These are phyloP conservation scores for Notothenia rossii DNA, from an alignment of 2,113 vertebrate genomes.

Conservation along the genomic window DNA sequence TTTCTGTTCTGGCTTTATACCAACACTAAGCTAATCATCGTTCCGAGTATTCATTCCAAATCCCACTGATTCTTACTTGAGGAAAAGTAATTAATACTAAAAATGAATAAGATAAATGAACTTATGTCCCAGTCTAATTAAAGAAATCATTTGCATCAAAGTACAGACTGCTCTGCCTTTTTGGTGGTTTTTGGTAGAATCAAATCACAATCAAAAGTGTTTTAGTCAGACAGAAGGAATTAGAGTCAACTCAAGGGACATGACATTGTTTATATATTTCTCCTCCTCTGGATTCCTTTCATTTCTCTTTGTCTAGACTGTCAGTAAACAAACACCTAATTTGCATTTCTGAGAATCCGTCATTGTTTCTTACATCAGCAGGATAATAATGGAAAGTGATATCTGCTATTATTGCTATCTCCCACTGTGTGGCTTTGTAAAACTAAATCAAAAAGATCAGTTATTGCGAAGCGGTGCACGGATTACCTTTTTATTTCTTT, in stretches of 20 bases:
- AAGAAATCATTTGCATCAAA: conserved; percentile 35
- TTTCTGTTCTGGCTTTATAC: conserved; percentile 20
- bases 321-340: not conserved
- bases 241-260: not conserved
- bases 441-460: conserved; percentile 7
- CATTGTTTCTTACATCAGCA: not conserved
- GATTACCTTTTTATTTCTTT: conserved; percentile 13
- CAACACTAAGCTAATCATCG: conserved; percentile 36
- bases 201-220: conserved; percentile 19
- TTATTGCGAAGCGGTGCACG: not conserved
- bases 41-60: conserved; percentile 28
- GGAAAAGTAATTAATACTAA: conserved; percentile 50
- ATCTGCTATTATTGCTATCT: not conserved
- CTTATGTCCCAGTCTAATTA: conserved; percentile 31
- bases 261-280: not conserved
- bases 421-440: not conserved
- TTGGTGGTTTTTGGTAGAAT: conserved; percentile 16
- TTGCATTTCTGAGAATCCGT: not conserved
- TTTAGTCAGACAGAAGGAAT: conserved; percentile 13
- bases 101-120: conserved; percentile 10
- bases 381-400: not conserved
- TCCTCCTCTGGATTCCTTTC: not conserved
- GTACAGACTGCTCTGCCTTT: not conserved
- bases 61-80: conserved; percentile 26
- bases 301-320: not conserved